phyloP scores from a whole-genome alignment of 1,140 invertebrate genomes.

The Maconellicoccus hirsutus region DNA sequence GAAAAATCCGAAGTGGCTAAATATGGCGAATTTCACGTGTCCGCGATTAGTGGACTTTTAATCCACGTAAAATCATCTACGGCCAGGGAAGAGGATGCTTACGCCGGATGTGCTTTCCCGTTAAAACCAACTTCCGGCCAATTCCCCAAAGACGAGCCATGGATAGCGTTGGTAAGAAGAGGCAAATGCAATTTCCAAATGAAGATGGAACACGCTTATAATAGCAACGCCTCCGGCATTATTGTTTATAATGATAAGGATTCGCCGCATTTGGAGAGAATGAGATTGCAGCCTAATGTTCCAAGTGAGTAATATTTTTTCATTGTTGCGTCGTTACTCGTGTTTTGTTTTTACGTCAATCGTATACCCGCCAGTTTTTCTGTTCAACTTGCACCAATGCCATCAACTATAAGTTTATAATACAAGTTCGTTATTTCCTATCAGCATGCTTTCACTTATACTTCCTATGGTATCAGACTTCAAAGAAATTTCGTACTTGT shows the following conservation, averaged over 20 bases:
- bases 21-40: conserved; percentile 52
- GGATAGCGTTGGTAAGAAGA: conserved; percentile 61
- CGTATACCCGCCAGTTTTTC: too few species aligned
- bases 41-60: conserved; percentile 43
- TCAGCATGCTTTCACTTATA: too few species aligned
- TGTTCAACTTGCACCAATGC: too few species aligned
- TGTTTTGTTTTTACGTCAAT: too few species aligned
- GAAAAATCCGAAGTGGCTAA: conserved; percentile 48
- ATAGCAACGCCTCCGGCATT: conserved; percentile 54
- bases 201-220: conserved; percentile 58
- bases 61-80: conserved; percentile 43
- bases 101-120: conserved; percentile 51
- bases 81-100: conserved; percentile 40
- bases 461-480: too few species aligned
- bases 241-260: conserved; percentile 63
- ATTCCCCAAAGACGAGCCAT: conserved; percentile 39
- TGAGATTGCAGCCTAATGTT: conserved; percentile 44
- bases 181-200: conserved; percentile 62
- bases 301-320: conserved; percentile 24
- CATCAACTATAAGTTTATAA: too few species aligned
- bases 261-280: conserved; percentile 50
- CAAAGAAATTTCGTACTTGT: too few species aligned
- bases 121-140: conserved; percentile 31
- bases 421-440: too few species aligned
- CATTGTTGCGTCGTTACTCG: neutral